phyloP scores from a whole-genome alignment of 2,797 vertebrate genomes.

The Poeciliopsis infans region DNA sequence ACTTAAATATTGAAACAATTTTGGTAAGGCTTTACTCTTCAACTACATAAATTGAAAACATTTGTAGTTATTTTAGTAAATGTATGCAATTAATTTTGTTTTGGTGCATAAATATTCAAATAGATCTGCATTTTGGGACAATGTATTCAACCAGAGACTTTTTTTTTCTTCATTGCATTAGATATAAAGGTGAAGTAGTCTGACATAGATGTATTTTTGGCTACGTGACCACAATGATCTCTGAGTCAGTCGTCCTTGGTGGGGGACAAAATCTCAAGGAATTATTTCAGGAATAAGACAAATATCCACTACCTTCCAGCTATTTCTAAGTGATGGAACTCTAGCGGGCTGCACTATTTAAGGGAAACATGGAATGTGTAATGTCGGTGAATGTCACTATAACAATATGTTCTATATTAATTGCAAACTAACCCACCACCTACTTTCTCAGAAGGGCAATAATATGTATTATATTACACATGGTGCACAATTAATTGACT shows the following conservation, averaged over 20 bases:
- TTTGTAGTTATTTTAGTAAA: not conserved
- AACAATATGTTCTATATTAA: not conserved
- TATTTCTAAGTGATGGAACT: not conserved
- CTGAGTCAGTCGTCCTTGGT: not conserved
- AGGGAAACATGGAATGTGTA: not conserved
- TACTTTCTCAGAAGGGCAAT: not conserved
- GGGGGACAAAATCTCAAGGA: not conserved
- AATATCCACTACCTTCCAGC: not conserved
- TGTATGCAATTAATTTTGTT: not conserved
- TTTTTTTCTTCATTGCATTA: not conserved
- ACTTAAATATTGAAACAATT: slow-evolving; percentile 9
- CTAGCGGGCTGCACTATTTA: not conserved
- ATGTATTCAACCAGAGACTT: not conserved
- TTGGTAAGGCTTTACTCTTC: not conserved
- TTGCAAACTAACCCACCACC: not conserved
- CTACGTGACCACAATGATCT: not conserved
- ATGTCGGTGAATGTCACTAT: not conserved
- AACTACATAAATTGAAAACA: not conserved
- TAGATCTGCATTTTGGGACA: not conserved
- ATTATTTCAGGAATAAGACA: not conserved
- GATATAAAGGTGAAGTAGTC: not conserved
- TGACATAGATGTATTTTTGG: not conserved
- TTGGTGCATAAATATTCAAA: not conserved
- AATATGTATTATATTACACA: too few relatives aligned
- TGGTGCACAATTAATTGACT: too few relatives aligned